These are phyloP conservation scores for Amblyopsis hoosieri DNA, from an alignment of 2,797 vertebrate species.

Conservation along the genomic window DNA sequence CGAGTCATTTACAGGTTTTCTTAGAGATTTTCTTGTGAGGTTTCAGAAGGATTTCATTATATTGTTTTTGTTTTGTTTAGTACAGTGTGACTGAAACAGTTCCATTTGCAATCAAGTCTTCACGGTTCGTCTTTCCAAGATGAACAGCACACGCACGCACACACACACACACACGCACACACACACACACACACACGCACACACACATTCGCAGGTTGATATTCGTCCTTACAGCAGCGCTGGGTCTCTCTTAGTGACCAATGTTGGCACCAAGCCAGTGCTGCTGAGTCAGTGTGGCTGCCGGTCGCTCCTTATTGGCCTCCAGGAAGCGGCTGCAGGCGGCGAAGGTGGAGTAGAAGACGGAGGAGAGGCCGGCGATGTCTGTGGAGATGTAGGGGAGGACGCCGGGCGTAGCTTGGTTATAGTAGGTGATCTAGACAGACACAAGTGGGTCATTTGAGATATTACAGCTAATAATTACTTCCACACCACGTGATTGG, in stretches of 20 bases:
- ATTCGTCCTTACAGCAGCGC: constrained; percentile 1
- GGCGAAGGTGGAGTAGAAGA: constrained; percentile 83
- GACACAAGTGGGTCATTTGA: constrained; percentile 4
- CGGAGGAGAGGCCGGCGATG: constrained; percentile 88
- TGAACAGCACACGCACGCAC: not conserved
- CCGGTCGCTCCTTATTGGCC: constrained; percentile 80
- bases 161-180: not conserved
- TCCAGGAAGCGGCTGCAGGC: constrained; percentile 88
- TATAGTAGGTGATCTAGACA: constrained; percentile 92
- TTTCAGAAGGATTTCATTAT: not conserved
- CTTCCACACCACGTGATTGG: not conserved
- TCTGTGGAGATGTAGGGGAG: constrained; percentile 92
- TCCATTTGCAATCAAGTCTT: not conserved
- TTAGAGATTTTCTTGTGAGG: not conserved
- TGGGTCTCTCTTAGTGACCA: constrained; percentile 8
- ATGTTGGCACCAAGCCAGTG: not conserved
- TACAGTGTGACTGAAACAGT: not conserved
- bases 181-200: not conserved
- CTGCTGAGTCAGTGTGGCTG: constrained; percentile 23
- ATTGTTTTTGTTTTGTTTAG: too few species aligned
- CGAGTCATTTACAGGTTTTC: too few species aligned
- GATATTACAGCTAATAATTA: not conserved
- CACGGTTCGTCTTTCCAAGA: not conserved
- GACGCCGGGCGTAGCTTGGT: constrained; percentile 88
- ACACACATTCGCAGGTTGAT: not conserved